Evolutionary conservation across 1,140 invertebrate genomes (phyloP).

Genomic region (Globodera rostochiensis): DNA sequence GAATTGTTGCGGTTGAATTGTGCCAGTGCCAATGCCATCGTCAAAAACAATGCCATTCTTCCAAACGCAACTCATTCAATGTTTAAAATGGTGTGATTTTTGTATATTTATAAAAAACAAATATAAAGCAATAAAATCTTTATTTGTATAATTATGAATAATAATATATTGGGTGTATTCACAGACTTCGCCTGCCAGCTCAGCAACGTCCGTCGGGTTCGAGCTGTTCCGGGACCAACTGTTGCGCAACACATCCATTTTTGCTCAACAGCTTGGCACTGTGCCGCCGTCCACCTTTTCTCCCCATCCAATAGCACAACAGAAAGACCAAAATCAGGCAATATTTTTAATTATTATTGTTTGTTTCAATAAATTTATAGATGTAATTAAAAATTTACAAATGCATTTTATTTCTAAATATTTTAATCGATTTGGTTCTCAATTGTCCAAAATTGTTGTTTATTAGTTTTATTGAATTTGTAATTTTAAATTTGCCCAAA

Average conservation of each 20-base stretch:
- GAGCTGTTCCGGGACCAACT: conserved; percentile 16
- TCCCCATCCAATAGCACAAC: no score
- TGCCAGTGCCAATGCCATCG: conserved; percentile 7
- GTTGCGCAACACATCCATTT: conserved; percentile 10
- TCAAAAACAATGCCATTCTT: background rate
- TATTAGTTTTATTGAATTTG: no score
- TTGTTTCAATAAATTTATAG: no score
- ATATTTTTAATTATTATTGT: no score
- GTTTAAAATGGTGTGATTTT: background rate
- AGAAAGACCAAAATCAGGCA: background rate
- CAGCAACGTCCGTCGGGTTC: background rate
- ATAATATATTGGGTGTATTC: background rate
- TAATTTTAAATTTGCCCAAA: no score
- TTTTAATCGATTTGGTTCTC: no score
- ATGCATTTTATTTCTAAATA: no score
- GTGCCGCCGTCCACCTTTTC: background rate
- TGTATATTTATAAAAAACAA: no score
- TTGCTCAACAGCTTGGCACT: background rate
- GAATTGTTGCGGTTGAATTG: conserved; percentile 24
- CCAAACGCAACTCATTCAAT: background rate
- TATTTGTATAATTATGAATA: no score
- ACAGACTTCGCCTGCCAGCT: background rate
- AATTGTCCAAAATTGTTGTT: no score
- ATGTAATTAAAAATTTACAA: no score
- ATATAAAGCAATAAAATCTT: no score